Percentiles rank a stretch among this genome's conserved stretches.
Evolutionary conservation across 1,140 invertebrate genomes (phyloP).

Genomic region (Papilio dardanus): DNA sequence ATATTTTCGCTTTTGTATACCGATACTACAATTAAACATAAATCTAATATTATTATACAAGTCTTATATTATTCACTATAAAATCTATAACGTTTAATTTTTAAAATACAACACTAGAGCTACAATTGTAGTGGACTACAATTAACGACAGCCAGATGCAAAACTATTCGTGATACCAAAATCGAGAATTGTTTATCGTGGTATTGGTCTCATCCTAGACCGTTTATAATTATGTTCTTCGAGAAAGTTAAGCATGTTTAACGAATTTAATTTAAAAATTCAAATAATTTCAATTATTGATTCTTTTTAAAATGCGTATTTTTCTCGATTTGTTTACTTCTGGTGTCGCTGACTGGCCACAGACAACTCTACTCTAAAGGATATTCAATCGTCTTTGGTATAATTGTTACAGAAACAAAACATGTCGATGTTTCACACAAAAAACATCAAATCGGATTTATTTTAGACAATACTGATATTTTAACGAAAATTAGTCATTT

Average conservation of each 20-base stretch:
- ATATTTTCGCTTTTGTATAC: constrained; percentile 67
- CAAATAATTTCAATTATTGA: no score
- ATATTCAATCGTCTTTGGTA: constrained; percentile 81
- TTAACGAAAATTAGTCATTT: constrained; percentile 71
- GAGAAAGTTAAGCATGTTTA: no score
- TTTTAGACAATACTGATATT: constrained; percentile 74
- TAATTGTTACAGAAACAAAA: constrained; percentile 76
- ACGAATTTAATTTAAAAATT: no score
- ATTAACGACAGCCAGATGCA: neutral
- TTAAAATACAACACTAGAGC: constrained; percentile 71
- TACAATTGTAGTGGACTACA: constrained; percentile 49
- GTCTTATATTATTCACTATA: constrained; percentile 73
- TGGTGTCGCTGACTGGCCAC: neutral
- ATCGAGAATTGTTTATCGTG: neutral
- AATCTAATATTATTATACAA: constrained; percentile 72
- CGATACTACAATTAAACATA: constrained; percentile 60
- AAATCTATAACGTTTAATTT: constrained; percentile 73
- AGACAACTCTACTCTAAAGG: constrained; percentile 66
- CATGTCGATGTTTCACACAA: constrained; percentile 57
- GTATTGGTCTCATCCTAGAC: no score
- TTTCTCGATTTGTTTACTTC: neutral
- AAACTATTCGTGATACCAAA: neutral
- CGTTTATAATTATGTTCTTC: no score
- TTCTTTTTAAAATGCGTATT: no score
- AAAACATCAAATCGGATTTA: constrained; percentile 60